Conservation (phyloP, 1,140 invertebrate genomes). For the Carcinoscorpius rotundicauda region DNA sequence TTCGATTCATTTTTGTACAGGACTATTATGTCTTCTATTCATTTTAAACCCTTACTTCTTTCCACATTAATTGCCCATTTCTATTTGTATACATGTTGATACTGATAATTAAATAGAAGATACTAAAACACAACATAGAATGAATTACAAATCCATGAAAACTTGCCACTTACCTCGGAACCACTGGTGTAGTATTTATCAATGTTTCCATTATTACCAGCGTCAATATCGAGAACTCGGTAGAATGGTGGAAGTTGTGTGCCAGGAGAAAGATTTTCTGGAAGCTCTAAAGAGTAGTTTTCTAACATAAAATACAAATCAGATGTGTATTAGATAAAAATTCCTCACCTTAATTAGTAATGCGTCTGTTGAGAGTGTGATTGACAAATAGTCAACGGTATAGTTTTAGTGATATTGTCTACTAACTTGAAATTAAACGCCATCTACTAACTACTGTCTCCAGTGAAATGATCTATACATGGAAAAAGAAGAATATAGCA, state of each 20-base stretch:
- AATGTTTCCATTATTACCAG: constrained; percentile 26
- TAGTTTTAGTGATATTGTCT: no score
- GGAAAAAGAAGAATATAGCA: no score
- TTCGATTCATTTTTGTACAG: no score
- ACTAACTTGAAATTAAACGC: no score
- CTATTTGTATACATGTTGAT: not conserved
- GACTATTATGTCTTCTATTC: no score
- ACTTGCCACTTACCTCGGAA: constrained; percentile 17
- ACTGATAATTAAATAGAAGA: not conserved
- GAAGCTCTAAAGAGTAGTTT: constrained; percentile 25
- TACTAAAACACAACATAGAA: not conserved
- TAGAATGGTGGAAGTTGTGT: constrained; percentile 26
- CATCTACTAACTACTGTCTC: no score
- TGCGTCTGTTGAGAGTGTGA: no score
- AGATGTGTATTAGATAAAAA: no score
- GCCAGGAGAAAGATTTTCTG: constrained; percentile 26
- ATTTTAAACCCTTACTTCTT: no score
- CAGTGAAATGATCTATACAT: no score
- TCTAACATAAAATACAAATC: constrained; percentile 1
- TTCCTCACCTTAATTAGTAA: no score
- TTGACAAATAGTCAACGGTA: no score
- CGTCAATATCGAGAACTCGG: constrained; percentile 23
- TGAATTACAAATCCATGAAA: not conserved
- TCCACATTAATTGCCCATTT: not conserved
- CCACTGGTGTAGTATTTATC: constrained; percentile 26